Evolutionary conservation across 2,797 vertebrate species (phyloP), one percentile per base, ranked within the genome.

Genomic region (Avahi laniger): DNA sequence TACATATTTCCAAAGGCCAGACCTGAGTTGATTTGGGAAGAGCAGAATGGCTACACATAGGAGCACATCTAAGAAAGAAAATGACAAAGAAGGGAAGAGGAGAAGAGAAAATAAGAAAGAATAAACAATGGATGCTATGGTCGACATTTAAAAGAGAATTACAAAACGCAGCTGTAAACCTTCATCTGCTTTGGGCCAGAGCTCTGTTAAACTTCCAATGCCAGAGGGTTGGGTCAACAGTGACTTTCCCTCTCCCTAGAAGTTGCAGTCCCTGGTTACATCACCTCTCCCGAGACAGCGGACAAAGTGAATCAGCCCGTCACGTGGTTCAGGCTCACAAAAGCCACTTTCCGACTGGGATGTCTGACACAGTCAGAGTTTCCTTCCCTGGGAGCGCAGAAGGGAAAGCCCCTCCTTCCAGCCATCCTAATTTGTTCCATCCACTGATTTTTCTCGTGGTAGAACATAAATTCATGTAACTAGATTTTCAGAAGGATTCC

Each of bases 241-340:
- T 38, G 38, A 75, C 8, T 24, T 20, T 43, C 69, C 46, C 69
- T 78, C 72, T 88, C 69, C 93, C 81, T 59, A 35, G 46, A 88
- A 69, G 52, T 8, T 46, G 41, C 50, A 20, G 84, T n/a, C 83
- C 50, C 57, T 28, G 41, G 26, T 96, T 72, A 95, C 41, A 7
- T 97, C 95, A 84, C 91, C 82, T 86, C 92, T 85, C 96, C 38
- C 0, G 65, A 96, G 96, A 87, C 35, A 30, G 80, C 15, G 46
- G 91, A 95, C 82, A 61, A 50, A 90, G 35, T 85, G 92, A 97
- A 69, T 95, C 97, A 97, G 96, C 81, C 6, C 0, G 75, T 89
- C 92, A 94, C 81, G 4, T 70, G 85, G 90, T 7, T 17, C 50
- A 69, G 38, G 52, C 79, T 87, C 96, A n/a, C 70, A 79, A 85